Base-by-base conservation (phyloP, 2,888 invertebrate species). In the Dermolepida albohirtum region DNA sequence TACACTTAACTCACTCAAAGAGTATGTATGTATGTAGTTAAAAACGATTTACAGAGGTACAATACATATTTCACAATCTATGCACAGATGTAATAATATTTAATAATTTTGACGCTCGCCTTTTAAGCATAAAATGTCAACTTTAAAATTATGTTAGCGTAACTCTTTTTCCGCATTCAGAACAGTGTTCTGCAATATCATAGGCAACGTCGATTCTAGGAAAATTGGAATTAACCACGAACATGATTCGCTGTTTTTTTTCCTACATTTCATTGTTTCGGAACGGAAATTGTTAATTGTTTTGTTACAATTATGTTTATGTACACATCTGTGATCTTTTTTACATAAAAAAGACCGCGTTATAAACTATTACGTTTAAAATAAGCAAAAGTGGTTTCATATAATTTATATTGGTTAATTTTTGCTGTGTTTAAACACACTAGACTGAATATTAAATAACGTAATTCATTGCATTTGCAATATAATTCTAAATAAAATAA, bases 251-350 rank as follows among this genome's bases (percentile, higher is more conserved):
- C 27, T 17, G 54, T 66, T 39, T 57, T 66, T 65, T 66, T 49
- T 22, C 14, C 52, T 14, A 29, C 47, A 29, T 57, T 52, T 55
- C 40, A 66, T 66, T 59, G 50, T 57, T 57, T 40, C 66, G 12
- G 40, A 66, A 57, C 57, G 66, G 66, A 66, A 66, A 59, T 40
- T 39, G 55, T 49, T 57, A 66, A 57, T 66, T 66, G 49, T 49
- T 57, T 40, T 27, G 22, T 11, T 50, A 44, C 66, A 57, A 66
- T 66, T 66, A 66, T 49, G 59, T 40, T 40, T 55, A 50, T n/a
- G n/a, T 59, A 59, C 50, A 41, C 55, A 55, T 55, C 47, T 59
- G 41, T 59, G 43, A 40, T 10, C 34, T 47, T 29, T 22, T 22
- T 22, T 22, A 2, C 4, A 2, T 22, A 2, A 22, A 22, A 2